Percentiles rank a stretch among this genome's conserved stretches.
Evolutionary conservation across 2,113 vertebrate species (phyloP).

Genomic region (Hylia prasina): DNA sequence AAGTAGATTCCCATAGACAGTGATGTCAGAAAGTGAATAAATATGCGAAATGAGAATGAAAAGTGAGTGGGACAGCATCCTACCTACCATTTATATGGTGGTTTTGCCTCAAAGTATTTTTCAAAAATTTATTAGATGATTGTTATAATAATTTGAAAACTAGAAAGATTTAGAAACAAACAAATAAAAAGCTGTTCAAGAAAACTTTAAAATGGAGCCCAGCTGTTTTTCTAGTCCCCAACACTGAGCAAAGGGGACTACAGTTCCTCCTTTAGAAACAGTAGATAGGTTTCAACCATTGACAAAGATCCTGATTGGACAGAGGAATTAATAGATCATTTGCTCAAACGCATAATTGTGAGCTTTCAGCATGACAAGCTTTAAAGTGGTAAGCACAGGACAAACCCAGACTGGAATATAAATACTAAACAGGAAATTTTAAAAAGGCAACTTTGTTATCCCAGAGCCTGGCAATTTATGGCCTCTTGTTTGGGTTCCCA

Average conservation of each 20-base stretch:
- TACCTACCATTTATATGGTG: neutral
- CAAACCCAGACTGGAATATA: neutral
- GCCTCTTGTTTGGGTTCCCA: neutral
- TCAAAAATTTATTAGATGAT: neutral
- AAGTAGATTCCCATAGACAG: neutral
- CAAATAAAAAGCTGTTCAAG: neutral
- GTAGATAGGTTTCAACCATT: neutral
- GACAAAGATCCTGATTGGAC: neutral
- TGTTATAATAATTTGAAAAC: neutral
- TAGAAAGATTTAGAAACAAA: neutral
- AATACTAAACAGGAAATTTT: neutral
- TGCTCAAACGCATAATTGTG: neutral
- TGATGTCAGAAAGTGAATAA: neutral
- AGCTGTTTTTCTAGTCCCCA: neutral
- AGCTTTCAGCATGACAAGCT: neutral
- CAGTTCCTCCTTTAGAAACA: neutral
- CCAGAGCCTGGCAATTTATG: neutral
- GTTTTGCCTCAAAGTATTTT: neutral
- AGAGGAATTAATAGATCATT: neutral
- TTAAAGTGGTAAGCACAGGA: neutral
- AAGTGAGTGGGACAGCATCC: neutral
- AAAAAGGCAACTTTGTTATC: neutral
- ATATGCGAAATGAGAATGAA: neutral
- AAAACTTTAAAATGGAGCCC: neutral
- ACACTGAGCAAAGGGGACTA: neutral